These are phyloP conservation scores for Lithophane ornitopus DNA, from an alignment of 2,888 invertebrate species.

Conservation along the genomic window DNA sequence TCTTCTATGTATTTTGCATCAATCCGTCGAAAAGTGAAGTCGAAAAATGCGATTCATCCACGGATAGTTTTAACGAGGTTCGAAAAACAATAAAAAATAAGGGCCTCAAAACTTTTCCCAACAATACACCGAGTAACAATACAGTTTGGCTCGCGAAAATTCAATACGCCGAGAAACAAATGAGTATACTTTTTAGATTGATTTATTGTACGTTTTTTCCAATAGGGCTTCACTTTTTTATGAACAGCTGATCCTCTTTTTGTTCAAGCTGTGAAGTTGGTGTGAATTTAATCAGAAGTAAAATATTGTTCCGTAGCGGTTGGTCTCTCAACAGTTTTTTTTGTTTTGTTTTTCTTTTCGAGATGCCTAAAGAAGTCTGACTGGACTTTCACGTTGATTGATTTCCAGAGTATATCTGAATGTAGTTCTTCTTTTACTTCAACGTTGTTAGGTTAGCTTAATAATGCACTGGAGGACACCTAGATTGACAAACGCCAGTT, in stretches of 20 bases:
- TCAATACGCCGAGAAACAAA: conserved; percentile 62
- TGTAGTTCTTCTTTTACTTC: not conserved
- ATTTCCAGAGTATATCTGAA: not conserved
- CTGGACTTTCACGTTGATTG: conserved; percentile 12
- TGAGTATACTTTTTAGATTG: conserved; percentile 65
- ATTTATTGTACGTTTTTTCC: conserved; percentile 60
- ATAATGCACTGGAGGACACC: too few species aligned
- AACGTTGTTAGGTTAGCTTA: not conserved
- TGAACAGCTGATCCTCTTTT: conserved; percentile 45
- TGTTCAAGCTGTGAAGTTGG: conserved; percentile 42
- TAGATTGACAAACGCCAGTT: not conserved
- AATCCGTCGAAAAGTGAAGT: conserved; percentile 37
- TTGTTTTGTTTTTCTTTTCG: conserved; percentile 19
- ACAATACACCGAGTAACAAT: conserved; percentile 68
- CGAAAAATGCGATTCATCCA: conserved; percentile 60
- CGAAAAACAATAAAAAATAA: conserved; percentile 68
- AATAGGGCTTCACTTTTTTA: conserved; percentile 53
- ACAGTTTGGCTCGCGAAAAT: conserved; percentile 64
- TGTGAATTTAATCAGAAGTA: conserved; percentile 48
- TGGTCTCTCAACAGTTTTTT: conserved; percentile 13
- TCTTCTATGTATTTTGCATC: not conserved
- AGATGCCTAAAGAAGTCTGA: not conserved
- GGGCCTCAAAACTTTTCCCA: conserved; percentile 65
- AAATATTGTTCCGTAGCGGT: conserved; percentile 37
- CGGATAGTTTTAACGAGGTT: conserved; percentile 74